A percentile compares a stretch with the other conserved stretches of the same genome.
Evolutionary conservation across 2,797 vertebrate species (phyloP).

Genomic region (Chiloscyllium punctatum): DNA sequence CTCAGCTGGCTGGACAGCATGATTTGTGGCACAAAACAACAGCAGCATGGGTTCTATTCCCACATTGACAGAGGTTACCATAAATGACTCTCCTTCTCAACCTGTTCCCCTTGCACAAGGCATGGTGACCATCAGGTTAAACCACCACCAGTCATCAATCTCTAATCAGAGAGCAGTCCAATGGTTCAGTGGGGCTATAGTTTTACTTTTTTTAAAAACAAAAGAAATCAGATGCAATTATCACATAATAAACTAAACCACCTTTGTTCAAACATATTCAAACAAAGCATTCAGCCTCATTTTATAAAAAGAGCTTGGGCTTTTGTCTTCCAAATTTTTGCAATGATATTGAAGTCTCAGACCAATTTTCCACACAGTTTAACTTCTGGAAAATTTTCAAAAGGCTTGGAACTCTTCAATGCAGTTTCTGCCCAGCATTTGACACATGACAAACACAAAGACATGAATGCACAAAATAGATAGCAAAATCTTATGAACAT

Average conservation of each 20-base stretch:
- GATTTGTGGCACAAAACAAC: too few species aligned
- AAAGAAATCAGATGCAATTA: not conserved
- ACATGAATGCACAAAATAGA: not conserved
- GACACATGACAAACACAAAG: not conserved
- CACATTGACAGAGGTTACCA: too few species aligned
- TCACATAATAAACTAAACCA: not conserved
- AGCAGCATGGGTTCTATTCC: too few species aligned
- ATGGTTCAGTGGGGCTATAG: too few species aligned
- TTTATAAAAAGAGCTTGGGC: not conserved
- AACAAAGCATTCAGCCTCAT: not conserved
- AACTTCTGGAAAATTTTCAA: not conserved
- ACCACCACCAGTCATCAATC: too few species aligned
- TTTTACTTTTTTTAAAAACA: not conserved
- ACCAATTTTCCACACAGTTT: not conserved
- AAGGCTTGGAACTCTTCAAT: not conserved
- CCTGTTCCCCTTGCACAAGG: too few species aligned
- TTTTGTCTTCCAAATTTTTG: not conserved
- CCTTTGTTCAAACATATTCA: not conserved
- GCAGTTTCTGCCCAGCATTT: not conserved
- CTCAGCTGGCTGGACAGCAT: too few species aligned
- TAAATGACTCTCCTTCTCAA: too few species aligned
- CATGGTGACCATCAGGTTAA: too few species aligned
- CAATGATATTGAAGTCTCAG: not conserved
- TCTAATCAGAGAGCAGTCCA: too few species aligned
- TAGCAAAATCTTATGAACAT: not conserved